These are phyloP conservation scores for Equus przewalskii DNA, from an alignment of 2,113 vertebrate species.

Conservation along the genomic window DNA sequence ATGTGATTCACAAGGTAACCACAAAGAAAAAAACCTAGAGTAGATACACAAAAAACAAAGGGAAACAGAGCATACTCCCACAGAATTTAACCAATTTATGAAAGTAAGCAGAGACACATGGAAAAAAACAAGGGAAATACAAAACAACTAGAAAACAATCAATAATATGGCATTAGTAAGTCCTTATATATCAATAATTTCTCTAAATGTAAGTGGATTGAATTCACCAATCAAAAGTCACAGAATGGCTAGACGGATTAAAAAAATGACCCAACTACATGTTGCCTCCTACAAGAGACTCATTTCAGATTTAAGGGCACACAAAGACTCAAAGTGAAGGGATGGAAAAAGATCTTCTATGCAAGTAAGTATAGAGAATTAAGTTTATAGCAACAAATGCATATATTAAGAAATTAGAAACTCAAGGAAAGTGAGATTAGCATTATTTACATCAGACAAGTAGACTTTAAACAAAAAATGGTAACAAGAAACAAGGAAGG, in stretches of 20 bases:
- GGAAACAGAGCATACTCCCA: too few species aligned
- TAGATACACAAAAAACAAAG: too few species aligned
- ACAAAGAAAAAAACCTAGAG: too few species aligned
- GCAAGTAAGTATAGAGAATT: background rate
- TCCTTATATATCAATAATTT: background rate
- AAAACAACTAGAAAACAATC: background rate
- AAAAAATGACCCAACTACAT: background rate
- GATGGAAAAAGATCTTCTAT: background rate
- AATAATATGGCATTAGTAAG: background rate
- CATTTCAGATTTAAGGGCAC: background rate
- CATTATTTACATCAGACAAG: too few species aligned
- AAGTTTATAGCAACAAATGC: too few species aligned
- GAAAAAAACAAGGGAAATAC: background rate
- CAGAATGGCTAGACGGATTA: background rate
- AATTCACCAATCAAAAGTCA: background rate
- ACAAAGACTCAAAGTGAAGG: background rate
- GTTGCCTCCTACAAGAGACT: background rate
- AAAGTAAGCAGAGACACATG: background rate
- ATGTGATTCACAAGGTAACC: background rate
- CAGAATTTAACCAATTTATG: background rate
- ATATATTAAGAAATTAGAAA: background rate
- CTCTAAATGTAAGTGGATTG: background rate
- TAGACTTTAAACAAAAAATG: too few species aligned
- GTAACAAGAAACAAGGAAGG: too few species aligned
- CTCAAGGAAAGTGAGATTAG: too few species aligned